Percentiles rank a stretch among this genome's conserved stretches.
Evolutionary conservation across 2,797 vertebrate genomes (phyloP).

Genomic region (Synanceia verrucosa): DNA sequence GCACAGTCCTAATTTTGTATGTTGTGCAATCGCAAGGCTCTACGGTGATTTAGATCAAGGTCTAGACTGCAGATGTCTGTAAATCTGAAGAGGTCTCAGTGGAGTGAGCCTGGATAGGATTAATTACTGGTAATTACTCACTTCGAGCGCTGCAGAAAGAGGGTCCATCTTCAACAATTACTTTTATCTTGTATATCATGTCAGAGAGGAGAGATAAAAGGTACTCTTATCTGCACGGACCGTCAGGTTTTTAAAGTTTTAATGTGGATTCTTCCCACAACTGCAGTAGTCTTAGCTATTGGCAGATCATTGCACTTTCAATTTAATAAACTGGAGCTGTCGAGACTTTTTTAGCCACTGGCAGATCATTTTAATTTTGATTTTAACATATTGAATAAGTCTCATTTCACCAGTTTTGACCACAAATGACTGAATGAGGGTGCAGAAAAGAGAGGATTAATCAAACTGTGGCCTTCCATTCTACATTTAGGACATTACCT

Average conservation of each 20-base stretch:
- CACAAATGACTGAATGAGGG: slow-evolving; percentile 7
- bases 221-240: slow-evolving; percentile 36
- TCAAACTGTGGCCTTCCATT: slow-evolving; percentile 23
- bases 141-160: slow-evolving; percentile 49
- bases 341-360: slow-evolving; percentile 23
- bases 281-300: slow-evolving; percentile 27
- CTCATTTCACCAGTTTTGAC: slow-evolving; percentile 5
- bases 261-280: slow-evolving; percentile 21
- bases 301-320: slow-evolving; percentile 45
- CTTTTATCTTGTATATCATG: slow-evolving; percentile 69
- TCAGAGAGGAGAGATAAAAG: slow-evolving; percentile 59
- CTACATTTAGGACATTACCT: slow-evolving; percentile 37
- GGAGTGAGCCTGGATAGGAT: slow-evolving; percentile 64
- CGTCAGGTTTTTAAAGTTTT: slow-evolving; percentile 44
- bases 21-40: slow-evolving; percentile 22
- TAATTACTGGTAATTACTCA: slow-evolving; percentile 75
- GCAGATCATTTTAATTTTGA: slow-evolving; percentile 40
- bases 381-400: slow-evolving; percentile 36
- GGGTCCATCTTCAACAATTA: slow-evolving; percentile 60
- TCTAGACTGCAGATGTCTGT: slow-evolving; percentile 63
- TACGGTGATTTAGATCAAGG: slow-evolving; percentile 65
- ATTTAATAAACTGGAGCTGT: slow-evolving; percentile 47
- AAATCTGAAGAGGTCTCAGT: slow-evolving; percentile 65
- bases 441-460: slow-evolving; percentile 16
- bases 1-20: slow-evolving; percentile 37